phyloP scores from a whole-genome alignment of 1,140 invertebrate genomes.

The Lutraria rhynchaena region DNA sequence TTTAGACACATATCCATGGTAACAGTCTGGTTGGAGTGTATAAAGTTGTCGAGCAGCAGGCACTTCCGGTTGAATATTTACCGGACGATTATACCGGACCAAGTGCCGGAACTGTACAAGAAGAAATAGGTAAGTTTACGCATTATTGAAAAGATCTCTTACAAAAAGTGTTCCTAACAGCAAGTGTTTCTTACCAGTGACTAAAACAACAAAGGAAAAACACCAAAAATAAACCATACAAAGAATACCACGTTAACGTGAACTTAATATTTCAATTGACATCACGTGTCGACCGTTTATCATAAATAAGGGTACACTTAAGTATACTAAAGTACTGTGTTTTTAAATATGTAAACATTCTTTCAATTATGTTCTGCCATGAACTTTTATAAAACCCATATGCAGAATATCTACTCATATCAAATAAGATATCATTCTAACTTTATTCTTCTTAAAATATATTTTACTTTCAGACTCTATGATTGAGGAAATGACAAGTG shows the following conservation, averaged over 20 bases:
- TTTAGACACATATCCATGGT: slow-evolving; percentile 36
- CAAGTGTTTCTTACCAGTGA: no score
- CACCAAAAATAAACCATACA: no score
- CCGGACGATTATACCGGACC: slow-evolving; percentile 56
- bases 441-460: neutral
- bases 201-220: neutral
- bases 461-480: slow-evolving; percentile 25
- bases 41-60: slow-evolving; percentile 34
- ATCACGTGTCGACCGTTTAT: neutral
- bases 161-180: neutral
- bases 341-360: no score
- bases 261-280: neutral
- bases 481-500: slow-evolving; percentile 13
- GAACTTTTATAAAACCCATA: no score
- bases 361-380: no score
- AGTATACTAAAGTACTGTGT: no score
- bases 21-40: slow-evolving; percentile 41
- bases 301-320: neutral
- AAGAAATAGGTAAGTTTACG: slow-evolving; percentile 33
- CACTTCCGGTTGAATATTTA: slow-evolving; percentile 49
- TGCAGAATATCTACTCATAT: neutral
- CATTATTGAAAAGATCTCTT: neutral
- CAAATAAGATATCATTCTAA: neutral
- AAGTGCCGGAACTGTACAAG: slow-evolving; percentile 7
- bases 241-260: neutral